Evolutionary conservation across 2,888 invertebrate species (phyloP), one percentile per base, ranked within the genome.

Genomic region (Calameuta pallipes): DNA sequence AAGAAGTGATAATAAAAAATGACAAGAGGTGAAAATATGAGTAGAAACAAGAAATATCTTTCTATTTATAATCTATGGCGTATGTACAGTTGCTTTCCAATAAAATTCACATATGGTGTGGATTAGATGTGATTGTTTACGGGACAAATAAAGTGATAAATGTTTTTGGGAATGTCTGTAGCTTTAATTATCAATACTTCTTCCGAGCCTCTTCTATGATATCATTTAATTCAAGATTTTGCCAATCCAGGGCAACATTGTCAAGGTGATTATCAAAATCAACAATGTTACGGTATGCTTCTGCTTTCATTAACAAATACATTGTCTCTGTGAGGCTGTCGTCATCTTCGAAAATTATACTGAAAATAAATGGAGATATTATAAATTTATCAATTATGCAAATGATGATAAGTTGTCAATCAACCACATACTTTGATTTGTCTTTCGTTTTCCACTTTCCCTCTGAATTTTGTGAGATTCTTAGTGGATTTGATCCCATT

Each of bases 251-350:
- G 33, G 95, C 93, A 69, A 97, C 94, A 91, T 99, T 96, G 92
- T 99, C 99, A 82, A 99, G 93, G 92, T 99, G 98, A 92, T 98
- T 98, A 92, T 99, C 99, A 90, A 99, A 99, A 92, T 99, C 99
- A 15, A 96, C 93, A n/a, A 99, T 92, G 85, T 95, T 94, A 80
- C 95, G 94, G 90, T 96, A 96, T 0, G 95, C 94, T 74, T 95
- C 94, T 41, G 94, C 93, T 86, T 96, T 95, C 70, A 98, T 92
- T 74, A 98, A 92, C 41, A 94, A 92, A 1, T 96, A 95, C 6
- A 96, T 95, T 0, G 95, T 93, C 80, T 95, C 94, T 70, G 83
- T 83, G 0, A 96, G 88, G 0, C 94, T 92, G 80, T 93, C 92
- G 9, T 92, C 88, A 4, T 91, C 85, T n/a, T 89, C 90, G 74